These are phyloP conservation scores for Chaunax sp. DNA, from an alignment of 2,797 vertebrate species.

Conservation along the genomic window DNA sequence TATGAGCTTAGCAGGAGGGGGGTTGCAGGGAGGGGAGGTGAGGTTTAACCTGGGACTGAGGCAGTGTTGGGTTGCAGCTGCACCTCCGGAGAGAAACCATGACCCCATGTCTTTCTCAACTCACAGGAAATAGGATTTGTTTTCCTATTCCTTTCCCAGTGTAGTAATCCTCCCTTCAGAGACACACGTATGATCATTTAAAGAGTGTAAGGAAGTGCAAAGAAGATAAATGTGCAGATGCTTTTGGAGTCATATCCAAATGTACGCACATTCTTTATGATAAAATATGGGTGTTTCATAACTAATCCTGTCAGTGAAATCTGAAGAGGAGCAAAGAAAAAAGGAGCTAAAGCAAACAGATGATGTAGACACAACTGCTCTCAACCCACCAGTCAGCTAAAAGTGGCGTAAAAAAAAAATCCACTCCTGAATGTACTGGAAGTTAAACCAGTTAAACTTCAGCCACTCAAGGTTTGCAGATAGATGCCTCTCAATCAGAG, in stretches of 20 bases:
- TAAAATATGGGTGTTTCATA: not conserved
- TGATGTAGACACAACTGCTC: not conserved
- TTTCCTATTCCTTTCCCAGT: conserved; percentile 58
- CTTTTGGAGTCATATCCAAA: not conserved
- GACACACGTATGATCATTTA: not conserved
- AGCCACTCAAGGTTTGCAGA: conserved; percentile 32
- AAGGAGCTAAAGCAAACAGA: conserved; percentile 11
- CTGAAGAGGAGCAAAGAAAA: not conserved
- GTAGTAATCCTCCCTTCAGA: conserved; percentile 52
- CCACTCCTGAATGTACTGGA: not conserved
- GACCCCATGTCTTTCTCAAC: conserved; percentile 57
- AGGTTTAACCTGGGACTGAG: conserved; percentile 62
- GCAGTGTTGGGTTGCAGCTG: conserved; percentile 69
- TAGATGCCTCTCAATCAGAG: conserved; percentile 32
- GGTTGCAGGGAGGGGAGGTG: conserved; percentile 22
- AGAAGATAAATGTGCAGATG: not conserved
- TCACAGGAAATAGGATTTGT: conserved; percentile 67
- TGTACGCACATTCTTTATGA: not conserved
- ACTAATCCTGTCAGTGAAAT: not conserved
- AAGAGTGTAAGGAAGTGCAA: not conserved
- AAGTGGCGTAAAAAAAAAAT: conserved; percentile 17
- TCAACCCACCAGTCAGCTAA: conserved; percentile 21
- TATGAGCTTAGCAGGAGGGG: conserved; percentile 44
- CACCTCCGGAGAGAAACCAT: conserved; percentile 60
- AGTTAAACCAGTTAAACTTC: not conserved